These are phyloP conservation scores for Canis aureus DNA, from an alignment of 2,113 vertebrate genomes.

Conservation along the genomic window DNA sequence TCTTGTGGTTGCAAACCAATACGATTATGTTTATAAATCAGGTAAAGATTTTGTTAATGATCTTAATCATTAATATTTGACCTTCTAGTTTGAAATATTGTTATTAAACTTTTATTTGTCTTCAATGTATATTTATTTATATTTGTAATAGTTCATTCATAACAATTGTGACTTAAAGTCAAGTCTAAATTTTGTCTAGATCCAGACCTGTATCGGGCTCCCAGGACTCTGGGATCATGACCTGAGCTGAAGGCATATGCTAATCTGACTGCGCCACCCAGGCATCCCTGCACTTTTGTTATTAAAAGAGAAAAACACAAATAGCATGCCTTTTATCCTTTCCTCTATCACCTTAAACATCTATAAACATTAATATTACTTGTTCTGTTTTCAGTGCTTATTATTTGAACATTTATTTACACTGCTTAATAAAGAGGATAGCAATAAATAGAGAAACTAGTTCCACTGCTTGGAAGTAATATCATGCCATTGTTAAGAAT, in stretches of 20 bases:
- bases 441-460: neutral
- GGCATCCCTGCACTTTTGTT: no score
- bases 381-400: neutral
- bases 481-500: neutral
- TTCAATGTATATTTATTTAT: neutral
- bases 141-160: neutral
- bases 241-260: no score
- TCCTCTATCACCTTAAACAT: neutral
- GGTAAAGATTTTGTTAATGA: neutral
- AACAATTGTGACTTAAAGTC: neutral
- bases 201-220: no score
- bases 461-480: neutral
- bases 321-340: neutral
- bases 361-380: neutral
- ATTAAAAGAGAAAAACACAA: neutral
- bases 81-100: neutral
- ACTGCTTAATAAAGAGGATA: neutral
- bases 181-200: neutral
- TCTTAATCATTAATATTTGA: neutral
- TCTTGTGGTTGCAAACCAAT: neutral
- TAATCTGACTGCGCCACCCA: no score
- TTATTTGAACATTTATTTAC: neutral
- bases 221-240: no score
- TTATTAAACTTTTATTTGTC: slow-evolving; percentile 9
- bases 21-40: neutral